Conservation (phyloP, 2,797 vertebrate genomes). For the Eulemur mongoz region DNA sequence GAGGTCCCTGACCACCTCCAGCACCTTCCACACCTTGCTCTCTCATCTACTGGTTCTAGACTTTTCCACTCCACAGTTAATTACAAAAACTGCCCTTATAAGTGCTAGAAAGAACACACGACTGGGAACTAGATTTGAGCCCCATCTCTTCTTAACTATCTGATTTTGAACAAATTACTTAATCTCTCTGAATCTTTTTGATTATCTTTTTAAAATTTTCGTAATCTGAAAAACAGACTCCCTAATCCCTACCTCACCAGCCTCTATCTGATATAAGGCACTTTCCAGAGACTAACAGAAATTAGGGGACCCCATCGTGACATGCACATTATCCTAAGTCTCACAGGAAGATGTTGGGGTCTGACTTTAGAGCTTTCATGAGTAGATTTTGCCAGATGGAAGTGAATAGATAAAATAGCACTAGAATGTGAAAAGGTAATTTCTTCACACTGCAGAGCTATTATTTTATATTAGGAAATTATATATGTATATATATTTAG, state of each 20-base stretch:
- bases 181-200: neutral
- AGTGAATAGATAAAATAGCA: neutral
- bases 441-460: neutral
- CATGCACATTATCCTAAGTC: neutral
- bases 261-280: neutral
- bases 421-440: neutral
- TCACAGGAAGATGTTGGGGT: neutral
- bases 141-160: neutral
- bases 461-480: slow-evolving; percentile 47
- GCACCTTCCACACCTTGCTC: fast-evolving
- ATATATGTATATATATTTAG: neutral
- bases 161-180: slow-evolving; percentile 6
- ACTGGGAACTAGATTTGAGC: neutral
- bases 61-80: neutral
- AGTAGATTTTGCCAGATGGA: neutral
- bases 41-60: neutral
- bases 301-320: neutral
- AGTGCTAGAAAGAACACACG: neutral
- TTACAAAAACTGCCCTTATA: neutral
- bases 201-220: neutral
- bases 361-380: neutral
- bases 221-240: neutral
- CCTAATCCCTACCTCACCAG: neutral
- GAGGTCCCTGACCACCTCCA: fast-evolving
- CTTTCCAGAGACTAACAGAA: neutral